phyloP scores from a whole-genome alignment of 2,888 invertebrate genomes.

The Chymomyza caudatula region DNA sequence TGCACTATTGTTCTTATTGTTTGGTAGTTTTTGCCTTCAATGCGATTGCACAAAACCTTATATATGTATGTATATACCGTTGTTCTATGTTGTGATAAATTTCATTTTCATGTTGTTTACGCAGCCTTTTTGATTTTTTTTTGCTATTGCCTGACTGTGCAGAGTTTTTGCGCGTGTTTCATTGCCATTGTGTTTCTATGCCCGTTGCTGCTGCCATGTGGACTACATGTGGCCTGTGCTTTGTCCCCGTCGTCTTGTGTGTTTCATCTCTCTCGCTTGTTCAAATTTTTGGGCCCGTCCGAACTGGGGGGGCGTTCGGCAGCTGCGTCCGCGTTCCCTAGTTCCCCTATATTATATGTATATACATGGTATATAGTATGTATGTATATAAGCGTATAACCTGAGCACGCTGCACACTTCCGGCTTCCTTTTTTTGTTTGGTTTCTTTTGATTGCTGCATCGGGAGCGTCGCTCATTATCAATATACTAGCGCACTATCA shows the following conservation, averaged over 20 bases:
- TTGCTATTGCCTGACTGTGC: background rate
- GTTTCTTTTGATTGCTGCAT: slow-evolving; percentile 34
- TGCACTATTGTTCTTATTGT: too few species aligned
- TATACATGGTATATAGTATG: background rate
- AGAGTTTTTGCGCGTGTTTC: slow-evolving; percentile 1
- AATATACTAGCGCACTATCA: background rate
- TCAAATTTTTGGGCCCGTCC: background rate
- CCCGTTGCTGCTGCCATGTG: background rate
- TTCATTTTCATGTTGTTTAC: slow-evolving; percentile 4
- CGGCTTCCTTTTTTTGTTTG: slow-evolving; percentile 45
- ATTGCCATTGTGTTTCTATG: slow-evolving; percentile 4
- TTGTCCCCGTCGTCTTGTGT: background rate
- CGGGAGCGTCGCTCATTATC: slow-evolving; percentile 36
- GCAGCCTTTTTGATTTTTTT: background rate
- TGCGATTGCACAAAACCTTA: background rate
- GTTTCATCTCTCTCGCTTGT: slow-evolving; percentile 3
- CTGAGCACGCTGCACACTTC: slow-evolving; percentile 40
- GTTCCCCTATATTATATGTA: background rate
- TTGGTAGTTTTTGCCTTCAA: background rate
- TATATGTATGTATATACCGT: background rate
- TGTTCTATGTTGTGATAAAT: background rate
- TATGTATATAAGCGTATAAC: too few species aligned
- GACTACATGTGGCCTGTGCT: background rate
- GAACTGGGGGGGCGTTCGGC: slow-evolving; percentile 6
- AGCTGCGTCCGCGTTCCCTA: background rate